Base-by-base conservation (phyloP, 2,888 invertebrate species). In the Megastigmus dorsalis region DNA sequence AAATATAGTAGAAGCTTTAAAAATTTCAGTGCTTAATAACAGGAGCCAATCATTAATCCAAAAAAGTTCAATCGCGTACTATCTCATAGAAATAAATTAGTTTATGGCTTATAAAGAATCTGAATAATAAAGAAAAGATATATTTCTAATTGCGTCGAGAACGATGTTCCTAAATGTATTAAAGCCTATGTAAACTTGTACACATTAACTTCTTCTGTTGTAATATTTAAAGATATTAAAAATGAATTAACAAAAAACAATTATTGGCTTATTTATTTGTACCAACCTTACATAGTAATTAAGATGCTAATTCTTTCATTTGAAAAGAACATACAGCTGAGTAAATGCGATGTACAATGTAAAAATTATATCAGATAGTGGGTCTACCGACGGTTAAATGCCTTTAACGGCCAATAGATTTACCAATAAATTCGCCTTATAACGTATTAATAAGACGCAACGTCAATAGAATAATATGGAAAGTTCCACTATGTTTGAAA, bases 141-240 rank as follows among this genome's bases (percentile, higher is more conserved):
- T 54, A 50, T 36, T 68, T 63, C 20, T 7, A 30, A 43, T 63
- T 63, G 45, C 50, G 50, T 68, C 55, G 74, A 74, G 62, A 68
- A 57, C 20, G 38, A 54, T 48, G 62, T 68, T 74, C 62, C 62
- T 68, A 59, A 59, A 69, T 69, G 74, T 74, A 69, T 74, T 74
- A 74, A 69, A 74, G 63, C 36, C 33, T 69, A 69, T 63, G 68
- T 74, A 74, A 62, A 63, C 38, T 67, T 62, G 48, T 60, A 66
- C 20, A 69, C 57, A 50, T 59, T 67, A 69, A 68, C 68, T 73
- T 68, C 43, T 43, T 43, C 52, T 67, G 70, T 73, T 73, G 66
- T 74, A 73, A 69, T 41, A 68, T 67, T 73, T 60, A 20, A 60
- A 65, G 30, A 66, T 62, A 63, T 66, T 73, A 70, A 66, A 69